These are phyloP conservation scores for Pteropus alecto DNA, from an alignment of 2,113 vertebrate species.

Conservation along the genomic window DNA sequence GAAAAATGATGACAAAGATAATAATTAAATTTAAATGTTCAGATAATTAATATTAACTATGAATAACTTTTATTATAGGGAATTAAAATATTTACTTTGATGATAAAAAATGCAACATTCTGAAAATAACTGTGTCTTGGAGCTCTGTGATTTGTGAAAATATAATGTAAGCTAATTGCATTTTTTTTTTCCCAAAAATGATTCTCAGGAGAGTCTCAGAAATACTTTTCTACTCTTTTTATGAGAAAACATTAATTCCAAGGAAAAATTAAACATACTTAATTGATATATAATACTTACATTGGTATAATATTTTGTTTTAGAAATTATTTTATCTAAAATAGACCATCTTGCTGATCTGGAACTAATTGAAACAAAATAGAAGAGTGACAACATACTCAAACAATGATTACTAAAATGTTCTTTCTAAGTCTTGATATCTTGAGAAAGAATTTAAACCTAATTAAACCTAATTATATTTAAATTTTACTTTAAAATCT, in stretches of 20 bases:
- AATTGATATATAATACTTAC: background rate
- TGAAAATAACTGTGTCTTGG: background rate
- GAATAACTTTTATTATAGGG: background rate
- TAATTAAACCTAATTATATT: background rate
- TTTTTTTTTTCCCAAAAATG: background rate
- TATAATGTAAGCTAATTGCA: background rate
- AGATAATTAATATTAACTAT: background rate
- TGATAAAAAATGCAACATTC: background rate
- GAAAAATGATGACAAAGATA: background rate
- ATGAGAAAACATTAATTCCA: background rate
- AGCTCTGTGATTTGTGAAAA: background rate
- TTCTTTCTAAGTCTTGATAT: background rate
- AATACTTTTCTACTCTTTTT: background rate
- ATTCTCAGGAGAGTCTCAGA: background rate
- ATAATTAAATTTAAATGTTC: background rate
- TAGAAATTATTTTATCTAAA: background rate
- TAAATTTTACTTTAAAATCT: background rate
- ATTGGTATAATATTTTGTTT: background rate
- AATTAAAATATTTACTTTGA: background rate
- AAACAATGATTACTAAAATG: background rate
- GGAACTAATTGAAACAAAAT: slow-evolving; percentile 5
- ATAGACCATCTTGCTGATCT: background rate
- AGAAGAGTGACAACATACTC: background rate
- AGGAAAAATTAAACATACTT: background rate
- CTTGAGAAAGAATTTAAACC: background rate